These are phyloP conservation scores for Sthenelais limicola DNA, from an alignment of 2,888 invertebrate species.

Conservation along the genomic window DNA sequence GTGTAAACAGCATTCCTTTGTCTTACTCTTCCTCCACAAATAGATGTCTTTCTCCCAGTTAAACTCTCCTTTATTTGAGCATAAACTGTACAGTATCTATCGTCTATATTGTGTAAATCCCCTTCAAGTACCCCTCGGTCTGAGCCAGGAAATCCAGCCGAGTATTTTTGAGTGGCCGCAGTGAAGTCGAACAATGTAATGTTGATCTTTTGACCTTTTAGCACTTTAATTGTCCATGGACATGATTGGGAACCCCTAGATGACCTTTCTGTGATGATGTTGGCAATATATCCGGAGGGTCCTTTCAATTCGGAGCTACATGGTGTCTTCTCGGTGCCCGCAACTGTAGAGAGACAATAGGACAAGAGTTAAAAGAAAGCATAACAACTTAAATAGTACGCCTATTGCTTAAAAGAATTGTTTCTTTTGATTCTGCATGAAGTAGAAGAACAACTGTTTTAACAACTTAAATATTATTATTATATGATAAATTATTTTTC, in stretches of 20 bases:
- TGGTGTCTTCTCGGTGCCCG: conserved; percentile 23
- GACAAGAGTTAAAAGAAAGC: no score
- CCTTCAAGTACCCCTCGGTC: not conserved
- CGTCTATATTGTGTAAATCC: no score
- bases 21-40: no score
- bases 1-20: conserved; percentile 44
- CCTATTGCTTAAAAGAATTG: no score
- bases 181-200: conserved; percentile 47
- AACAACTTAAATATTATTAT: no score
- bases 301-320: conserved; percentile 15
- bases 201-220: conserved; percentile 47
- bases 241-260: conserved; percentile 44
- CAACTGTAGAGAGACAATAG: not conserved
- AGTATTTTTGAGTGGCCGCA: not conserved
- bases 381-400: no score
- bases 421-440: no score
- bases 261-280: conserved; percentile 40
- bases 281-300: conserved; percentile 42
- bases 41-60: no score
- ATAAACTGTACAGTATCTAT: no score
- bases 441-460: no score
- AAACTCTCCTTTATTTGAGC: no score
- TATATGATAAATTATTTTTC: no score
- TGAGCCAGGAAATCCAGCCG: not conserved
- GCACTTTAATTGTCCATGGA: conserved; percentile 48